Base-by-base conservation (phyloP, 2,888 invertebrate species). In the Ashinkailepas kermadecensis region DNA sequence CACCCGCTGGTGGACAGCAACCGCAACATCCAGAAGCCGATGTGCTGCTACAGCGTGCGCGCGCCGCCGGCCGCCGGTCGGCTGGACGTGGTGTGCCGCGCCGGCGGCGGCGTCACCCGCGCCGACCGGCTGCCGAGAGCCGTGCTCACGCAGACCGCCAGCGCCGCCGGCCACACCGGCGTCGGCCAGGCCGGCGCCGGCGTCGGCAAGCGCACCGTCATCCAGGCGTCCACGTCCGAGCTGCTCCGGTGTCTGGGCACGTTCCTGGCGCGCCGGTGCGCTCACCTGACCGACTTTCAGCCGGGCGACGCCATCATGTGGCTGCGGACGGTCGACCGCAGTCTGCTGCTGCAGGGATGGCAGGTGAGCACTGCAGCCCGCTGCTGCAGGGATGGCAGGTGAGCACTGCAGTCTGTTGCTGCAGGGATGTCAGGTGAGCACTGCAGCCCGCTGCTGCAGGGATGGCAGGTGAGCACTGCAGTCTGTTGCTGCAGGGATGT, bases 241-340 rank as follows among this genome's bases (percentile, higher is more conserved):
- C 91, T 99, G 87, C 92, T 99, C 86, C 96, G 96, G 90, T 99
- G 98, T 90, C 91, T 99, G 86, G 98, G 99, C 84, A 92, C 95
- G 89, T 99, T 95, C 90, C 91, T 98, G 86, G 95, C 94, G 88
- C 90, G 92, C 86, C 86, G 87, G 79, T 99, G 98, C 89, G 93
- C 93, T 87, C 92, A 93, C 86, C 90, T 98, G 87, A 92, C 94
- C 86, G 94, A 96, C 90, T 97, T 99, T 89, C 97, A 98, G 87
- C 95, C 97, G 12, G 96, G 95, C 10, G 98, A 99, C 88, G 96
- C 97, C 81, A 97, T 99, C 86, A 95, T 97, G 93, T 99, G 99
- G 99, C 91, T 99, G 86, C 91, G 98, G 87, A 95, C 97, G 23
- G 99, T 99, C 83, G 99, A 99, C 89, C 91, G 99, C 85, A 95